Percentiles rank a stretch among this genome's conserved stretches.
Evolutionary conservation across 1,140 invertebrate genomes (phyloP).

Genomic region (Leucophenga varia): DNA sequence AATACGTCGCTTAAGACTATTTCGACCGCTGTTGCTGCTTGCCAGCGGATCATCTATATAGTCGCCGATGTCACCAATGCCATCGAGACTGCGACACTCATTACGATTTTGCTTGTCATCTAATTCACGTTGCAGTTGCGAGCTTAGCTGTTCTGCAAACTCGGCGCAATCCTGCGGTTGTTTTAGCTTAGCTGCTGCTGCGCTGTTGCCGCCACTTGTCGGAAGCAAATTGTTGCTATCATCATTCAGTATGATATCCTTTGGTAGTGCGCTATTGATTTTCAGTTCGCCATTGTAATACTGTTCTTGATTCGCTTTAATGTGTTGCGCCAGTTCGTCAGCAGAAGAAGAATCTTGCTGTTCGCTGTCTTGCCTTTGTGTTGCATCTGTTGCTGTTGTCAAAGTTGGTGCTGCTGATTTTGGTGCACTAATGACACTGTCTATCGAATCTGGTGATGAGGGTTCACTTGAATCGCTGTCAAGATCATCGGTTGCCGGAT

Average conservation of each 20-base stretch:
- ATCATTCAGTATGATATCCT: conserved; percentile 47
- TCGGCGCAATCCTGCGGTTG: conserved; percentile 66
- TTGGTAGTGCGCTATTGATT: conserved; percentile 28
- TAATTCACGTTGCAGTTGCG: conserved; percentile 73
- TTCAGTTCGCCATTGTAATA: conserved; percentile 37
- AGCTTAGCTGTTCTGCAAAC: conserved; percentile 74
- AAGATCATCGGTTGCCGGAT: conserved; percentile 86
- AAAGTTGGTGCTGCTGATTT: conserved; percentile 23
- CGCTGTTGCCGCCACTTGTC: conserved; percentile 11
- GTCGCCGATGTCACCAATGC: conserved; percentile 35
- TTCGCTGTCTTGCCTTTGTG: conserved; percentile 20
- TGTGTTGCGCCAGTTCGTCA: conserved; percentile 25
- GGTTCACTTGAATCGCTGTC: conserved; percentile 86
- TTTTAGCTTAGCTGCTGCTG: too few relatives aligned
- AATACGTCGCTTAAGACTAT: conserved; percentile 28
- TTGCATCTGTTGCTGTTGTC: conserved; percentile 11
- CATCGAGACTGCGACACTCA: conserved; percentile 37
- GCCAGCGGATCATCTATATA: conserved; percentile 4
- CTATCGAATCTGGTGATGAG: conserved; percentile 82
- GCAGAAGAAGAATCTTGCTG: conserved; percentile 18
- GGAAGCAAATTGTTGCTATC: conserved; percentile 36
- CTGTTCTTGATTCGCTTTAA: conserved; percentile 25
- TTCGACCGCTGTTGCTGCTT: conserved; percentile 10
- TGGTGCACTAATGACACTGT: conserved; percentile 75
- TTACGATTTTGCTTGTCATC: conserved; percentile 62